Evolutionary conservation across 2,113 vertebrate genomes (phyloP).

Genomic region (Neoarius graeffei): DNA sequence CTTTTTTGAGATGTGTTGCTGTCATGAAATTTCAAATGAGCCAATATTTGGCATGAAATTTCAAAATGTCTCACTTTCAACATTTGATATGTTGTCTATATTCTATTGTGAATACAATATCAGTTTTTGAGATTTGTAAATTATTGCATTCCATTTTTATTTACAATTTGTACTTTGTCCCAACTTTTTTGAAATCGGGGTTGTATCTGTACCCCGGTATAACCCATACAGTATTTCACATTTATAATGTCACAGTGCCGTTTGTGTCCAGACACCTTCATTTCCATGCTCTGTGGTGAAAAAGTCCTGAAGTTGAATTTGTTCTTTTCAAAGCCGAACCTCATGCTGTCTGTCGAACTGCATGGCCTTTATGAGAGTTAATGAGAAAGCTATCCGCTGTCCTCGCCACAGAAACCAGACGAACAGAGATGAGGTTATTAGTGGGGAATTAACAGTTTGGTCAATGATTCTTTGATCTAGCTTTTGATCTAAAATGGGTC

Average conservation of each 20-base stretch:
- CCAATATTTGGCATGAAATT: no score
- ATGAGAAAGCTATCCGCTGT: neutral
- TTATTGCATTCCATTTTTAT: no score
- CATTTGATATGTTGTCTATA: no score
- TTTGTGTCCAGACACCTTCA: neutral
- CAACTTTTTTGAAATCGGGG: no score
- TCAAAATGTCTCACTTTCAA: no score
- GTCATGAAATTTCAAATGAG: no score
- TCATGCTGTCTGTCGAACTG: neutral
- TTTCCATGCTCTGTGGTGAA: neutral
- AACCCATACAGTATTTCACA: neutral
- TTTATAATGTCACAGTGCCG: neutral
- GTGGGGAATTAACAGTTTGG: conserved; percentile 8
- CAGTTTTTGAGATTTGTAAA: no score
- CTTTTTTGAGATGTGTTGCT: no score
- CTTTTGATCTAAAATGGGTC: conserved; percentile 23
- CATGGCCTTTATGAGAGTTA: conserved; percentile 15
- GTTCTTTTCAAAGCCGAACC: neutral
- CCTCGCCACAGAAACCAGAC: neutral
- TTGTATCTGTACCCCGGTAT: neutral
- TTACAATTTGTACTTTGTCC: no score
- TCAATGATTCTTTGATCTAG: conserved; percentile 16
- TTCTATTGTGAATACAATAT: no score
- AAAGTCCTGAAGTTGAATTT: neutral
- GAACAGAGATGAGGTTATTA: neutral